A percentile compares a stretch with the other conserved stretches of the same genome.
These are phyloP conservation scores for Diabrotica virgifera DNA, from an alignment of 1,140 invertebrate genomes.

Conservation along the genomic window DNA sequence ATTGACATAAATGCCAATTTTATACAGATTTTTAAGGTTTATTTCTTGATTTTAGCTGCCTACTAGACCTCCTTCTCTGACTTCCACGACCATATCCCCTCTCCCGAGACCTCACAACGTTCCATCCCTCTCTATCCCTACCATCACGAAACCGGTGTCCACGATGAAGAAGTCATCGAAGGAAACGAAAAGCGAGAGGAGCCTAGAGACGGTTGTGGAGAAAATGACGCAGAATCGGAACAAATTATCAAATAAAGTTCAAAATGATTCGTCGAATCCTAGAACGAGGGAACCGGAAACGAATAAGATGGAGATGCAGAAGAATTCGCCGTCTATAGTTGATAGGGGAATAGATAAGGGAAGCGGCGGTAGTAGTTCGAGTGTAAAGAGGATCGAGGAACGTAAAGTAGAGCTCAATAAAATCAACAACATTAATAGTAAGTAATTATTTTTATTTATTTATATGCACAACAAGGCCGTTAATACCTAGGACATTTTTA, in stretches of 20 bases:
- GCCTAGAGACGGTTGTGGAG: conserved; percentile 42
- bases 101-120: conserved; percentile 5
- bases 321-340: background rate
- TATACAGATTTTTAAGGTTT: background rate
- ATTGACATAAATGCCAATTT: too few species aligned
- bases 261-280: conserved; percentile 11
- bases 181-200: conserved; percentile 44
- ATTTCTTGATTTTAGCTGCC: conserved; percentile 10
- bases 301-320: conserved; percentile 4
- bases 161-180: conserved; percentile 24
- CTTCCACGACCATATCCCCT: conserved; percentile 11
- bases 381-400: background rate
- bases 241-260: conserved; percentile 18
- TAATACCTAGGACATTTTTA: too few species aligned
- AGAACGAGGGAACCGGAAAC: conserved; percentile 1
- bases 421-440: background rate
- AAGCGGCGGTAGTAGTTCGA: background rate
- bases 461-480: too few species aligned
- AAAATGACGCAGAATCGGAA: conserved; percentile 41
- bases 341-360: background rate
- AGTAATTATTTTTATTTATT: too few species aligned
- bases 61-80: background rate
- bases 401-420: background rate
- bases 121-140: conserved; percentile 10
- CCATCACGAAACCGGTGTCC: conserved; percentile 17